phyloP scores from a whole-genome alignment of 2,797 vertebrate genomes.

The Potorous gilbertii region DNA sequence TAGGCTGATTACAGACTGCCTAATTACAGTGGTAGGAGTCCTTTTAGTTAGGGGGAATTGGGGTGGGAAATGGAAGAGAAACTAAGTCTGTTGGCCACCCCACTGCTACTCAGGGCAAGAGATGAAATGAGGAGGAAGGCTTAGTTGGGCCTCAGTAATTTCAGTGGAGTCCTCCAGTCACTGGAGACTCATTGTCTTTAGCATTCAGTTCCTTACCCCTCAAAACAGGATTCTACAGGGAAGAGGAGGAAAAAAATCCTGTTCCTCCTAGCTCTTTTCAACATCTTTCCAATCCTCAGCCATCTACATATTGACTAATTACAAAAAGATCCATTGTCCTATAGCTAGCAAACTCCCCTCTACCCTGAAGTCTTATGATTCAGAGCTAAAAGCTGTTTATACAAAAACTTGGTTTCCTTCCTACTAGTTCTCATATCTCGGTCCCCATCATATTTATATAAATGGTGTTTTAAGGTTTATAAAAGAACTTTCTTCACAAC shows the following conservation, averaged over 20 bases:
- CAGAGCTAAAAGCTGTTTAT: neutral
- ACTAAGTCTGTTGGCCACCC: neutral
- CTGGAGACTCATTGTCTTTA: neutral
- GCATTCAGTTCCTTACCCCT: neutral
- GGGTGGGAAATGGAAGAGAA: conserved; percentile 54
- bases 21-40: conserved; percentile 83
- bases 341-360: neutral
- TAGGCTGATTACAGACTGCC: conserved; percentile 85
- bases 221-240: conserved; percentile 2
- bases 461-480: neutral
- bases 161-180: neutral
- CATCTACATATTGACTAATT: conserved; percentile 46
- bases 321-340: conserved; percentile 11
- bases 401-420: neutral
- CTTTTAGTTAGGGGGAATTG: conserved; percentile 53
- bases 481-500: neutral
- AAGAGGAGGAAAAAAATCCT: neutral
- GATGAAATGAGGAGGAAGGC: conserved; percentile 20
- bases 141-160: neutral
- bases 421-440: neutral
- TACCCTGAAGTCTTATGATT: neutral
- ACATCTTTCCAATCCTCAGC: conserved; percentile 23
- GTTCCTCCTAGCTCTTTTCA: conserved; percentile 31
- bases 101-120: neutral
- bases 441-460: neutral